Evolutionary conservation across 2,113 vertebrate species (phyloP).

Genomic region (Leucopsar rothschildi): DNA sequence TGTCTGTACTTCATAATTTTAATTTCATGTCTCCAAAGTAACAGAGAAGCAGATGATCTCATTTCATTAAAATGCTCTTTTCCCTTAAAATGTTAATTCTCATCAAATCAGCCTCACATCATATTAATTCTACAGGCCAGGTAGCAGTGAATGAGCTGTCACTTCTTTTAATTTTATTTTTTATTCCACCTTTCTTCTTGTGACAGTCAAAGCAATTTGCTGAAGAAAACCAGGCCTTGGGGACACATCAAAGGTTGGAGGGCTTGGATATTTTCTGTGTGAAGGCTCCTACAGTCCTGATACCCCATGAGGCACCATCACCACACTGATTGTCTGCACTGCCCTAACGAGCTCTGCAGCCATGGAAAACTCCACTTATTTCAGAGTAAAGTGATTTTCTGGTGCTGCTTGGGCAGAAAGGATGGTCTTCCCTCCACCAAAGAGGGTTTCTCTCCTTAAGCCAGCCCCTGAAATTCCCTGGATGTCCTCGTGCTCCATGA

Average conservation of each 20-base stretch:
- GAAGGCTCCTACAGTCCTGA: neutral
- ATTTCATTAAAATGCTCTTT: neutral
- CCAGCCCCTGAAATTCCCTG: neutral
- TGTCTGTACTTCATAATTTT: neutral
- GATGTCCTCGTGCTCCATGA: neutral
- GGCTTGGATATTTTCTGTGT: neutral
- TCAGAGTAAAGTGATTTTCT: neutral
- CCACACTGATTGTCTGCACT: neutral
- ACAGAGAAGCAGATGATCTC: neutral
- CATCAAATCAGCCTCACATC: neutral
- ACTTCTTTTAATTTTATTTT: neutral
- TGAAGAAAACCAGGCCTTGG: neutral
- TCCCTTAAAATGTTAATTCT: neutral
- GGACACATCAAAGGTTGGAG: neutral
- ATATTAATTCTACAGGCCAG: neutral
- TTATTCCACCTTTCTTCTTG: neutral
- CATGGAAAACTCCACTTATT: neutral
- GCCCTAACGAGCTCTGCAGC: neutral
- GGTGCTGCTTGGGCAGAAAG: neutral
- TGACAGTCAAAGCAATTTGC: neutral
- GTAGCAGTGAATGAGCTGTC: neutral
- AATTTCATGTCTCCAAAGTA: neutral
- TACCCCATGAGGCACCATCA: neutral
- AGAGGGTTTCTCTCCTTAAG: neutral
- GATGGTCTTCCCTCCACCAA: rapidly evolving